A percentile compares a stretch with the other conserved stretches of the same genome.
Conservation (phyloP, 2,888 invertebrate genomes). For the Calameuta filiformis region DNA sequence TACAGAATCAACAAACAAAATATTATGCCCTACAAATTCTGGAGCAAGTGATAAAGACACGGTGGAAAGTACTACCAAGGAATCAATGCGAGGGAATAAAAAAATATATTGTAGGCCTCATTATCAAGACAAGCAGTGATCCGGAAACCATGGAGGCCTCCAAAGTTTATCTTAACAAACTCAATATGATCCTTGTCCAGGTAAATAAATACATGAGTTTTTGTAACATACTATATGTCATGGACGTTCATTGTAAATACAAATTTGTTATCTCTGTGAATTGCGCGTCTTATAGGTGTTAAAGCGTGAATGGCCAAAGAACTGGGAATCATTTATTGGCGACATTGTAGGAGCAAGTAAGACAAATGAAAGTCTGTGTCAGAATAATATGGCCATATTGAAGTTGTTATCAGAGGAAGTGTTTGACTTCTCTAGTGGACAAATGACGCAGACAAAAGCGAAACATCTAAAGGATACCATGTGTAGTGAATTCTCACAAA, state of each 20-base stretch:
- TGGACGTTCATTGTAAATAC: not conserved
- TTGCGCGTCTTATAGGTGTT: constrained; percentile 74
- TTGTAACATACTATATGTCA: not conserved
- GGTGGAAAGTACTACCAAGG: constrained; percentile 98
- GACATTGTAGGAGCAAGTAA: constrained; percentile 99
- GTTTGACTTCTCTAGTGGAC: constrained; percentile 98
- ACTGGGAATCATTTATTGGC: constrained; percentile 99
- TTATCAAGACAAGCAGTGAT: constrained; percentile 98
- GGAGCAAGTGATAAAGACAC: constrained; percentile 98
- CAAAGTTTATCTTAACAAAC: constrained; percentile 96
- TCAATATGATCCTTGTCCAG: constrained; percentile 99
- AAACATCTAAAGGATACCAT: constrained; percentile 99
- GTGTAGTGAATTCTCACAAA: constrained; percentile 99
- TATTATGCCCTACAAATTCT: constrained; percentile 99
- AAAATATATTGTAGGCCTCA: constrained; percentile 98
- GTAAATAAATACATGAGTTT: constrained; percentile 57
- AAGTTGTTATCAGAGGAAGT: constrained; percentile 98
- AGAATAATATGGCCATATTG: constrained; percentile 99
- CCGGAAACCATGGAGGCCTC: constrained; percentile 88
- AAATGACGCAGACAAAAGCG: constrained; percentile 98
- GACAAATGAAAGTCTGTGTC: constrained; percentile 98
- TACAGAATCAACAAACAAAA: constrained; percentile 96
- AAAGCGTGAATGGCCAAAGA: constrained; percentile 99
- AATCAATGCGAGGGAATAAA: constrained; percentile 99
- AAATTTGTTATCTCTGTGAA: not conserved